Percentiles rank a stretch among this genome's conserved stretches.
These are phyloP conservation scores for Meandrusa payeni DNA, from an alignment of 2,888 invertebrate genomes.

Conservation along the genomic window DNA sequence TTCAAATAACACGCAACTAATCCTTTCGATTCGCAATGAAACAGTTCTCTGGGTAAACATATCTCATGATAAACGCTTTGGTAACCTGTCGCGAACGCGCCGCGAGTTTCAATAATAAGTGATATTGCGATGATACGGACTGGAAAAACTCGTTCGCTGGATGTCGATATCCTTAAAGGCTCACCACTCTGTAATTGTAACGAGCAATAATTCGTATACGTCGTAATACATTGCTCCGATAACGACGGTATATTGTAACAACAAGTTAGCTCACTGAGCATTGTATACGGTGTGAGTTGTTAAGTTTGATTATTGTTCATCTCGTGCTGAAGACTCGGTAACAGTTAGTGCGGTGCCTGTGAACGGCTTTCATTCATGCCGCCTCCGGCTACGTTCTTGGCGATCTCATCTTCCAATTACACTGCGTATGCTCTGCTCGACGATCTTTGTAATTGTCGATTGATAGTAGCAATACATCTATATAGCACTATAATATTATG, in stretches of 20 bases:
- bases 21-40: constrained; percentile 11
- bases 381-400: constrained; percentile 74
- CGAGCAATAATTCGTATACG: constrained; percentile 26
- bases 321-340: constrained; percentile 43
- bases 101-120: constrained; percentile 78
- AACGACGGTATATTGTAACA: not conserved
- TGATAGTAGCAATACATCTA: constrained; percentile 46
- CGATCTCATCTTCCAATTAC: constrained; percentile 80
- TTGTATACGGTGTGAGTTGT: constrained; percentile 36
- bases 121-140: constrained; percentile 80
- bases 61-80: constrained; percentile 72
- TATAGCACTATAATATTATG: constrained; percentile 25
- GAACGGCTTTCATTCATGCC: constrained; percentile 79
- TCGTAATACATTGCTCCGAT: constrained; percentile 39
- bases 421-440: constrained; percentile 55
- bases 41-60: constrained; percentile 55
- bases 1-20: not conserved
- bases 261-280: constrained; percentile 29
- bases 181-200: constrained; percentile 43
- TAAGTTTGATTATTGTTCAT: constrained; percentile 40
- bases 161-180: constrained; percentile 78
- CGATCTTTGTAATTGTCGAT: constrained; percentile 70
- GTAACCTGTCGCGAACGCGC: constrained; percentile 76
- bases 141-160: constrained; percentile 79
- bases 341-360: constrained; percentile 62